A percentile compares a stretch with the other conserved stretches of the same genome.
Evolutionary conservation across 2,113 vertebrate species (phyloP).

Genomic region (Panthera tigris): DNA sequence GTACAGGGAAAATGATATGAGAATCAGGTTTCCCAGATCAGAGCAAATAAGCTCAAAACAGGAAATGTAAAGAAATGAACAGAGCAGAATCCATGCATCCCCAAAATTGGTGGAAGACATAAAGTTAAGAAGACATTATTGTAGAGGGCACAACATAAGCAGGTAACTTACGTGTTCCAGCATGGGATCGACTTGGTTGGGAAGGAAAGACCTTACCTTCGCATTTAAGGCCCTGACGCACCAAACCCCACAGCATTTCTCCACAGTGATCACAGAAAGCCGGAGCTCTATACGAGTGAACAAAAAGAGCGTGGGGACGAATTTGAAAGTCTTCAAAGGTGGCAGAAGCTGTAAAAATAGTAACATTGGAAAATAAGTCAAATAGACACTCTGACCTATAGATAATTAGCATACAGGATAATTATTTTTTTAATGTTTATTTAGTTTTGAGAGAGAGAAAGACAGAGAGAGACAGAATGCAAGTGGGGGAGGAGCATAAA

Average conservation of each 20-base stretch:
- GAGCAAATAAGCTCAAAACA: not conserved
- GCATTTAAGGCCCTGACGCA: conserved; percentile 97
- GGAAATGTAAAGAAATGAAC: not conserved
- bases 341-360: conserved; percentile 90
- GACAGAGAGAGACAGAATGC: too few species aligned
- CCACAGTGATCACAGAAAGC: conserved; percentile 99
- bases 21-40: not conserved
- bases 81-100: not conserved
- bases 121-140: not conserved
- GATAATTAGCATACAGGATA: not conserved
- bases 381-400: not conserved
- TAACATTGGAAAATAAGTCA: conserved; percentile 27
- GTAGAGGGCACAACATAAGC: not conserved
- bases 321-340: conserved; percentile 99
- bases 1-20: not conserved
- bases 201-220: conserved; percentile 87
- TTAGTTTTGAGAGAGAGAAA: too few species aligned
- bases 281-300: conserved; percentile 96
- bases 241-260: conserved; percentile 98
- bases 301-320: conserved; percentile 95
- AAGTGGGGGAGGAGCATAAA: too few species aligned
- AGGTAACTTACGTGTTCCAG: not conserved
- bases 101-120: not conserved
- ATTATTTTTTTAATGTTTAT: not conserved
- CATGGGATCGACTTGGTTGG: fast-evolving